A percentile compares a stretch with the other conserved stretches of the same genome.
phyloP scores from a whole-genome alignment of 2,888 invertebrate genomes.

The Hydrotaea cyrtoneurina region DNA sequence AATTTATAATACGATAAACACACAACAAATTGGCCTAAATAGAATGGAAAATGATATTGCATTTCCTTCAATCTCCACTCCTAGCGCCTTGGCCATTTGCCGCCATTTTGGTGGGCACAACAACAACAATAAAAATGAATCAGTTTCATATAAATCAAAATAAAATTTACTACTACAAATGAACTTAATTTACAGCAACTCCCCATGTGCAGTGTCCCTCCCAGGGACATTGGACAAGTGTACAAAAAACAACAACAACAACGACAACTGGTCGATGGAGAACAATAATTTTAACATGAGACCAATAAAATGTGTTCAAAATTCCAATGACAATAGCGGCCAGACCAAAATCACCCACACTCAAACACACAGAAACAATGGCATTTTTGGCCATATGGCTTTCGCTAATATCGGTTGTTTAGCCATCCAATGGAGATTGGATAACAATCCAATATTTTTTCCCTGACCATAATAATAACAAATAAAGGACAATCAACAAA shows the following conservation, averaged over 20 bases:
- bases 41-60: background rate
- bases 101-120: background rate
- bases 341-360: background rate
- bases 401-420: background rate
- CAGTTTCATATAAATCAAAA: slow-evolving; percentile 31
- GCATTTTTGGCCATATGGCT: slow-evolving; percentile 5
- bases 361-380: background rate
- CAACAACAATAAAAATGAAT: slow-evolving; percentile 20
- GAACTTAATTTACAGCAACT: slow-evolving; percentile 43
- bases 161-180: slow-evolving; percentile 24
- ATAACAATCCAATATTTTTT: slow-evolving; percentile 49
- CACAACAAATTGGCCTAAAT: slow-evolving; percentile 25
- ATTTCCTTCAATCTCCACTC: background rate
- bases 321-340: slow-evolving; percentile 13
- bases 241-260: background rate
- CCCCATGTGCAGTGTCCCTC: slow-evolving; percentile 23
- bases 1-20: slow-evolving; percentile 20
- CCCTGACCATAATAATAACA: slow-evolving; percentile 54
- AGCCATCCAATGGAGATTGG: slow-evolving; percentile 18
- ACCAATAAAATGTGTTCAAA: slow-evolving; percentile 16
- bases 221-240: background rate
- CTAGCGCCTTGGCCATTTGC: too few relatives aligned
- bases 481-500: slow-evolving; percentile 14
- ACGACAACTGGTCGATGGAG: background rate
- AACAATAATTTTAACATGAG: slow-evolving; percentile 21